A percentile compares a stretch with the other conserved stretches of the same genome.
phyloP scores from a whole-genome alignment of 2,797 vertebrate genomes.

The Serranus cabrilla region DNA sequence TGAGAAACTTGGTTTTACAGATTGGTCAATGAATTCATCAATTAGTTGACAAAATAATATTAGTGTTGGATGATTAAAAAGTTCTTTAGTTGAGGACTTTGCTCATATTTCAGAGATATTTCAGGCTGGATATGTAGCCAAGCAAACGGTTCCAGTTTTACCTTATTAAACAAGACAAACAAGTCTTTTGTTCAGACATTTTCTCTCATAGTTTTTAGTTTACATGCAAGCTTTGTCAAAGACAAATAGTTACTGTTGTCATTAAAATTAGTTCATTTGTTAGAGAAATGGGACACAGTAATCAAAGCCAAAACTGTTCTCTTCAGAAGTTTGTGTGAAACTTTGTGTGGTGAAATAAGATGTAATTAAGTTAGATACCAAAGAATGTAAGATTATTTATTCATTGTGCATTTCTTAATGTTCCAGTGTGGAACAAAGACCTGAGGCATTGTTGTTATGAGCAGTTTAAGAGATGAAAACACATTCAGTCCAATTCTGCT shows the following conservation, averaged over 20 bases:
- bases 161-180: background rate
- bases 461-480: background rate
- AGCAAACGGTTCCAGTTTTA: slow-evolving; percentile 1
- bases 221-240: background rate
- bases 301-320: background rate
- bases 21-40: no score
- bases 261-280: slow-evolving; percentile 1
- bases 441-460: background rate
- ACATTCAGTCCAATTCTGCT: background rate
- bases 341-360: slow-evolving; percentile 25
- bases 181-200: no score
- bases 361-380: slow-evolving; percentile 20
- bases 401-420: slow-evolving; percentile 11
- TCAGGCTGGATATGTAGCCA: background rate
- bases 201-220: background rate
- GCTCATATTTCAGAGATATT: no score
- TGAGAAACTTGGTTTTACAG: no score
- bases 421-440: background rate
- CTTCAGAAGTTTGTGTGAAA: background rate
- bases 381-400: slow-evolving; percentile 20
- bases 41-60: no score
- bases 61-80: no score
- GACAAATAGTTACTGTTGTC: background rate
- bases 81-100: no score
- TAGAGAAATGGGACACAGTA: background rate